phyloP scores from a whole-genome alignment of 2,888 invertebrate species.

The Tenodera sinensis region DNA sequence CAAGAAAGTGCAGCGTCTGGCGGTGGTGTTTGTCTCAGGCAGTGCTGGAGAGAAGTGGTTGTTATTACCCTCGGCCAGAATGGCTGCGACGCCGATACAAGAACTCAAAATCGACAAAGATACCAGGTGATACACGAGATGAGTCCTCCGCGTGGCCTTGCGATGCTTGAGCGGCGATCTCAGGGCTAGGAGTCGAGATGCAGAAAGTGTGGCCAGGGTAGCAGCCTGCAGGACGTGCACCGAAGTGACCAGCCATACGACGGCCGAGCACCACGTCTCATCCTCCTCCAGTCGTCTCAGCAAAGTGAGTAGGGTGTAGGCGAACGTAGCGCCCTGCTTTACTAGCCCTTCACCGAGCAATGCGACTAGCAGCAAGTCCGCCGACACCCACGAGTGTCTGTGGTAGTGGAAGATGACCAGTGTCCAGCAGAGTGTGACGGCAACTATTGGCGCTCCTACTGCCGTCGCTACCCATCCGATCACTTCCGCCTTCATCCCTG shows the following conservation, averaged over 20 bases:
- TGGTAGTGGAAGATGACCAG: slow-evolving; percentile 51
- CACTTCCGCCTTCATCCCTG: slow-evolving; percentile 24
- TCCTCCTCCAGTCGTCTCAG: slow-evolving; percentile 41
- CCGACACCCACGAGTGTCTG: slow-evolving; percentile 49
- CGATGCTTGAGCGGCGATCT: slow-evolving; percentile 41
- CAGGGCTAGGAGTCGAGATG: slow-evolving; percentile 47
- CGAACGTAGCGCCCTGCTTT: slow-evolving; percentile 45
- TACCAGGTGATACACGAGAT: slow-evolving; percentile 50
- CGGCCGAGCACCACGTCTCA: slow-evolving; percentile 46
- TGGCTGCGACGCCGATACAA: slow-evolving; percentile 52
- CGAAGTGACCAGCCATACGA: slow-evolving; percentile 51
- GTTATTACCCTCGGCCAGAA: slow-evolving; percentile 42
- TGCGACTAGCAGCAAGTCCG: slow-evolving; percentile 51
- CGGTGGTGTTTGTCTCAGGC: slow-evolving; percentile 28
- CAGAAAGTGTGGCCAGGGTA: slow-evolving; percentile 49
- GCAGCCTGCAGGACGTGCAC: slow-evolving; percentile 52
- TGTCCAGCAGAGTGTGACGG: slow-evolving; percentile 49
- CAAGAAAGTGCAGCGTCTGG: slow-evolving; percentile 46
- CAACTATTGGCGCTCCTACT: slow-evolving; percentile 47
- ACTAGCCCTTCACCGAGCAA: slow-evolving; percentile 45
- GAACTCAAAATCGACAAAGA: slow-evolving; percentile 51
- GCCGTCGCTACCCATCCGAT: slow-evolving; percentile 40
- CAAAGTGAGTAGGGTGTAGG: slow-evolving; percentile 43
- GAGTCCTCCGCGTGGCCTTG: slow-evolving; percentile 42
- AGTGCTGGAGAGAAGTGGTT: not conserved